Conservation (phyloP, 2,888 invertebrate genomes). For the Melinaea marsaeus region DNA sequence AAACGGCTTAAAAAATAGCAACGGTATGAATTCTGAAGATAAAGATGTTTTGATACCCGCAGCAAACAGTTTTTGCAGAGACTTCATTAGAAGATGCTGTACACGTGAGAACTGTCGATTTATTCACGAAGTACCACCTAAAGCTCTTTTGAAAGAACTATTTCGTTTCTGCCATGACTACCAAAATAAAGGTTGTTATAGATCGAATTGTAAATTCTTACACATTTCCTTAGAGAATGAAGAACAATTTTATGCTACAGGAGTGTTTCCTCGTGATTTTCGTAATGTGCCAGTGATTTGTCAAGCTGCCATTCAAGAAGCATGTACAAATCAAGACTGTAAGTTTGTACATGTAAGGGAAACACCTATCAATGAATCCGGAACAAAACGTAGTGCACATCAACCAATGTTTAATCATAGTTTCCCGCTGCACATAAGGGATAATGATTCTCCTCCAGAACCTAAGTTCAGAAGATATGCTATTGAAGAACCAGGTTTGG, state of each 20-base stretch:
- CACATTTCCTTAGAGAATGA: constrained; percentile 84
- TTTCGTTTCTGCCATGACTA: constrained; percentile 79
- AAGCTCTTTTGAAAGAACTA: constrained; percentile 55
- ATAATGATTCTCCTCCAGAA: constrained; percentile 67
- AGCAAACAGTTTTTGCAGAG: constrained; percentile 62
- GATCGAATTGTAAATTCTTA: constrained; percentile 81
- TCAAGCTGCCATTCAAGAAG: constrained; percentile 79
- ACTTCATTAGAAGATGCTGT: constrained; percentile 73
- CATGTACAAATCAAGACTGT: constrained; percentile 74
- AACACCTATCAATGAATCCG: constrained; percentile 43
- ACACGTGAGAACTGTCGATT: constrained; percentile 75
- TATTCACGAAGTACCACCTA: constrained; percentile 63
- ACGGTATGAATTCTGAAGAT: constrained; percentile 52
- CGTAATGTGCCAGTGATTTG: constrained; percentile 72
- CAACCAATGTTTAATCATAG: constrained; percentile 45
- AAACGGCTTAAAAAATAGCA: constrained; percentile 37
- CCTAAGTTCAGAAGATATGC: constrained; percentile 62
- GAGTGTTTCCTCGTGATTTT: constrained; percentile 76
- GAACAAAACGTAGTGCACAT: constrained; percentile 46
- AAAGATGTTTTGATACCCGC: constrained; percentile 43
- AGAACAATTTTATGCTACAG: constrained; percentile 81
- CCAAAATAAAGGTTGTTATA: constrained; percentile 83
- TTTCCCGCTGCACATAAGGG: constrained; percentile 52
- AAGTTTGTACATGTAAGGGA: constrained; percentile 56
- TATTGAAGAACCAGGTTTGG: constrained; percentile 56